A percentile compares a stretch with the other conserved stretches of the same genome.
Conservation (phyloP, 2,888 invertebrate genomes). For the Diadegma fenestrale region DNA sequence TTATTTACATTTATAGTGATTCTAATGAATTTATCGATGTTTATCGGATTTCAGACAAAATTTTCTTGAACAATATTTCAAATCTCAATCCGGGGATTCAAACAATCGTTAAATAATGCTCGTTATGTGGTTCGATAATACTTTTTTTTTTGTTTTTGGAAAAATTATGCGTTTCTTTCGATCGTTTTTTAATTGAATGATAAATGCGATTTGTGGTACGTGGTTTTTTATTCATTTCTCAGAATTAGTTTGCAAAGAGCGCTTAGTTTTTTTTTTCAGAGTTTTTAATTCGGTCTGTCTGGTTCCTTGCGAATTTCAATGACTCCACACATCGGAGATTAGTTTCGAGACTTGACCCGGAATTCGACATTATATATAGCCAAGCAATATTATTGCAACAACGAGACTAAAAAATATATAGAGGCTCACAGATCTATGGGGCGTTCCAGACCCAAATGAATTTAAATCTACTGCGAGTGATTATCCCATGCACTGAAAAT, state of each 20-base stretch:
- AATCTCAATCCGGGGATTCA: neutral
- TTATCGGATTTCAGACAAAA: neutral
- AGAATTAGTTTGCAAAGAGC: neutral
- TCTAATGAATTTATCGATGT: neutral
- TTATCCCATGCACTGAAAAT: no score
- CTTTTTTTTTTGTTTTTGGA: neutral
- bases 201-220: neutral
- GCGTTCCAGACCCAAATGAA: neutral
- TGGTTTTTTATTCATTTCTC: neutral
- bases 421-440: neutral
- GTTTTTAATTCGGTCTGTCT: conserved; percentile 24
- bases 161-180: neutral
- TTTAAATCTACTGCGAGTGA: neutral
- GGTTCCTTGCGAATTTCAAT: conserved; percentile 10
- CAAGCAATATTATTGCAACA: conserved; percentile 51
- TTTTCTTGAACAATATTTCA: neutral
- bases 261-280: neutral
- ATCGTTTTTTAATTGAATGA: neutral
- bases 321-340: neutral
- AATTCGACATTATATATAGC: conserved; percentile 49
- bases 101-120: neutral
- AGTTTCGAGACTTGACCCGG: conserved; percentile 27
- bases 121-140: neutral
- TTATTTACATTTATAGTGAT: no score
- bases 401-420: conserved; percentile 14